Evolutionary conservation across 1,140 invertebrate genomes (phyloP), one percentile per base, ranked within the genome.

Genomic region (Musca vetustissima): DNA sequence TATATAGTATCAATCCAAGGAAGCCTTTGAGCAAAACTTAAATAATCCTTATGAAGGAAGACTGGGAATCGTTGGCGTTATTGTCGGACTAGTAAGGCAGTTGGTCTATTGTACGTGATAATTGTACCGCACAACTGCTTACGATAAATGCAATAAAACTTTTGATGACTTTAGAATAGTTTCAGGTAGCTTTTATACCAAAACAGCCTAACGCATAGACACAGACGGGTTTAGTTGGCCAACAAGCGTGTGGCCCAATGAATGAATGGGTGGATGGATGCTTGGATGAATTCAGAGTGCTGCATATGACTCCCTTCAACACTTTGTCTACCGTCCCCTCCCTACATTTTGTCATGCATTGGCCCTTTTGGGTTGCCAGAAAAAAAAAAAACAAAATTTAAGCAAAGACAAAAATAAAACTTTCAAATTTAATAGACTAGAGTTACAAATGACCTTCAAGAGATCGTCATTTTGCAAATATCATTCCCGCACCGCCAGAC

Each of bases 381-480:
- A 55, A 22, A 24, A 55, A 21, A 57, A 57, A 57, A 19, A 19
- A 52, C 49, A 19, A 6, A 17, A 19, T 52, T 52, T 52, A 13
- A 9, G 9, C 21, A 19, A 4, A 52, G 17, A 52, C n/a, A 52
- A 61, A 61, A 24, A 55, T 24, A 4, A 59, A 70, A 74, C 76
- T 78, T 78, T 78, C 76, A 78, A 78, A 78, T 78, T 78, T 78
- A 74, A 75, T 72, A 73, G 75, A 77, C 79, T 78, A 75, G 69
- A 70, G 72, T 78, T 78, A 78, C 76, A 78, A 75, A 77, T 77
- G 75, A 78, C 76, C 76, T 78, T 78, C 68, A 61, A 22, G 53
- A 19, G n/a, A 50, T 50, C 24, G 17, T 22, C 36, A 43, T 43
- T 43, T 43, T 43, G 36, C 36, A 43, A 43, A 43, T 13, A 7